A percentile compares a stretch with the other conserved stretches of the same genome.
Conservation (phyloP, 2,797 vertebrate species). For the Leucoraja ocellata region DNA sequence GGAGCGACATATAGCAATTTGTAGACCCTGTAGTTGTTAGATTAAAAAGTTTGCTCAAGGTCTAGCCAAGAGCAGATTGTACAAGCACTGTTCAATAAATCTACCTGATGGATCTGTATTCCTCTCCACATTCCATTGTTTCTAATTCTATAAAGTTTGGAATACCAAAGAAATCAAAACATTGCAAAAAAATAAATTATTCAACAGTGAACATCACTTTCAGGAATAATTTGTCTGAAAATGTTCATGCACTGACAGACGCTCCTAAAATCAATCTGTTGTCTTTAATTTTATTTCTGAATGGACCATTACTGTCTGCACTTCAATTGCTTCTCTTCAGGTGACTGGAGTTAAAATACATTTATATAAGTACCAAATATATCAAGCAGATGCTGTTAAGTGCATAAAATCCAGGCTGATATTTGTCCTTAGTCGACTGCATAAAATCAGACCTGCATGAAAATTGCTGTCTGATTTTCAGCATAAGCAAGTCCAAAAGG, state of each 20-base stretch:
- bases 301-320: slow-evolving; percentile 1
- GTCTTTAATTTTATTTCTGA: slow-evolving; percentile 18
- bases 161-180: slow-evolving; percentile 27
- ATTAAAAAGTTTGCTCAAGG: background rate
- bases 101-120: background rate
- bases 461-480: background rate
- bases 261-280: background rate
- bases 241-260: background rate
- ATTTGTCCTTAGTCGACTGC: background rate
- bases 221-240: slow-evolving; percentile 5
- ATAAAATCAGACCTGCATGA: background rate
- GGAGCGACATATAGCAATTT: background rate
- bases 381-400: slow-evolving; percentile 7
- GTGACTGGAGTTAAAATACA: slow-evolving; percentile 6
- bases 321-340: slow-evolving; percentile 27
- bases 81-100: background rate
- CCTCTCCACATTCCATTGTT: background rate
- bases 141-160: background rate
- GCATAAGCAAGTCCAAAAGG: background rate
- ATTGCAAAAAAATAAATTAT: slow-evolving; percentile 9
- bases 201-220: background rate
- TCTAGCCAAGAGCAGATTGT: background rate
- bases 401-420: background rate
- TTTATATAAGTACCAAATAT: background rate
- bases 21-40: background rate